Evolutionary conservation across 1,140 invertebrate species (phyloP), one percentile per base, ranked within the genome.

Genomic region (Saccostrea cuccullata): DNA sequence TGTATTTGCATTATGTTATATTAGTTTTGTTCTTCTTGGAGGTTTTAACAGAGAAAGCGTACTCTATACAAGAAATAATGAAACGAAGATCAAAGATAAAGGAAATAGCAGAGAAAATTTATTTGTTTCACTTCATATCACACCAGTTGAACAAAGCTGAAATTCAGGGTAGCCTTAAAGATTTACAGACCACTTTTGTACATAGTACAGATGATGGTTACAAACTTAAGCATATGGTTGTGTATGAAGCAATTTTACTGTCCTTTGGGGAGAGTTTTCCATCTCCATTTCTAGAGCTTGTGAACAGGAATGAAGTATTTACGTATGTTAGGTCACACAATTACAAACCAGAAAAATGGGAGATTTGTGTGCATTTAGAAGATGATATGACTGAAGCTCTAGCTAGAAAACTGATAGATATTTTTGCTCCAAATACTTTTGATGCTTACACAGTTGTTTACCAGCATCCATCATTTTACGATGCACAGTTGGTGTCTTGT

Each of bases 181-280:
- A 30, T 17, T 36, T 73, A 26, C 0, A 20, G 23, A 36, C 36
- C 15, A 73, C 26, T 9, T 73, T 73, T 73, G 11, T 73, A 30
- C 23, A 15, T 36, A 1, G 4, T 11, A 30, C 8, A 15, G 70
- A 73, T 13, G 26, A 36, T 15, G 26, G 70, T 3, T 73, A 73
- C 26, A 73, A 12, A 36, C 15, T 73, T 15, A 26, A 30, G 26
- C 26, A 73, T 30, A 73, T 73, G 70, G 70, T 73, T 36, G 30
- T 73, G 13, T 73, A 30, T 73, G 70, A 73, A 73, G 70, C 70
- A 30, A 36, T 73, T 30, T 12, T 73, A 23, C 12, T 73, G 26
- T 73, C 67, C 8, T 73, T 73, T 36, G 67, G 67, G 13, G 67
- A 73, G 26, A 73, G 26, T 73, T 73, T 73, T 73, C 26, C 70